These are phyloP conservation scores for Anseranas semipalmata DNA, from an alignment of 2,113 vertebrate species.

Conservation along the genomic window DNA sequence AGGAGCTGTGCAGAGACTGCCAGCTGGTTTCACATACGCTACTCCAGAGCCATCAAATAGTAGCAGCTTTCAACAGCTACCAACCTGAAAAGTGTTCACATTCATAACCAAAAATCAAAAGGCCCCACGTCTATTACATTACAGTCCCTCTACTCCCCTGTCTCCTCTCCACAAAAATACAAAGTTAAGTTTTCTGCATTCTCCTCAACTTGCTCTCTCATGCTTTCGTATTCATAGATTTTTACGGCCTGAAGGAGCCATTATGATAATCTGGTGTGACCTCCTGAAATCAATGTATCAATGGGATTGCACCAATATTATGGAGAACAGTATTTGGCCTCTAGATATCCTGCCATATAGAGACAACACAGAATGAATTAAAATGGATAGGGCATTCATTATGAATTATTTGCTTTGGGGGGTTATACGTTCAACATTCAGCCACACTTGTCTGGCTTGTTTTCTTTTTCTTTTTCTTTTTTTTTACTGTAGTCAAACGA, in stretches of 20 bases:
- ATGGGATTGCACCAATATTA: slow-evolving; percentile 44
- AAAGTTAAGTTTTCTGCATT: slow-evolving; percentile 44
- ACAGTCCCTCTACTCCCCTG: neutral
- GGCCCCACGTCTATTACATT: neutral
- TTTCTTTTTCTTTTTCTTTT: neutral
- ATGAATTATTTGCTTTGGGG: slow-evolving; percentile 45
- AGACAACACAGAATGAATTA: slow-evolving; percentile 43
- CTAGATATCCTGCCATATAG: slow-evolving; percentile 31
- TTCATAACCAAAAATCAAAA: neutral
- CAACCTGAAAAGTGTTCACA: neutral
- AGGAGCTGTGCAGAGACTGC: neutral
- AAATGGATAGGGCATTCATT: slow-evolving; percentile 25
- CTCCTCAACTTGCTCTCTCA: slow-evolving; percentile 19
- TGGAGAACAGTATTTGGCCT: slow-evolving; percentile 48
- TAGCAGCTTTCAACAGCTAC: neutral
- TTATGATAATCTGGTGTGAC: slow-evolving; percentile 65
- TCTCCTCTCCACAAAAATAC: slow-evolving; percentile 12
- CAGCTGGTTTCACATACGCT: neutral
- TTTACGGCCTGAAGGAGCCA: slow-evolving; percentile 46
- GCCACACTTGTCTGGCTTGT: neutral
- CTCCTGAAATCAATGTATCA: slow-evolving; percentile 62
- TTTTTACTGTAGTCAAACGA: slow-evolving; percentile 1
- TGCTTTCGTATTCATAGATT: slow-evolving; percentile 66
- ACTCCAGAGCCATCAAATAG: neutral
- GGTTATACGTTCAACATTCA: neutral